Conservation (phyloP, 1,140 invertebrate genomes). For the Drosophila ananassae region DNA sequence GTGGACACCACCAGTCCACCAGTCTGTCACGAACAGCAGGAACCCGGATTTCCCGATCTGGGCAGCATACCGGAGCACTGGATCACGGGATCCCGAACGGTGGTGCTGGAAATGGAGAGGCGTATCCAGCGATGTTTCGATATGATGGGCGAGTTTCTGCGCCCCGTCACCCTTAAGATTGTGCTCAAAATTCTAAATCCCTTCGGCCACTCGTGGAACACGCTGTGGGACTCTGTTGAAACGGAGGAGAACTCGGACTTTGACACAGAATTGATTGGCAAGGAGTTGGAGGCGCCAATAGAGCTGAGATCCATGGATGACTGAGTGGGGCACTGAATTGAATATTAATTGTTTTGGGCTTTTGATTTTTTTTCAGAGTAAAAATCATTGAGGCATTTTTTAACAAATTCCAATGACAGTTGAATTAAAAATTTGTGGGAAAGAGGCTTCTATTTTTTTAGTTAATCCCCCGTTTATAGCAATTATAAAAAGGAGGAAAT, state of each 20-base stretch:
- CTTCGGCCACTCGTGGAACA: constrained; percentile 30
- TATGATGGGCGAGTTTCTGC: background rate
- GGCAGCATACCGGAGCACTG: background rate
- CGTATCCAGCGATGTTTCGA: background rate
- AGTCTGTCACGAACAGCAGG: background rate
- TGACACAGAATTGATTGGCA: background rate
- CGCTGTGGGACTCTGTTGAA: background rate
- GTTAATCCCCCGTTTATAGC: no score
- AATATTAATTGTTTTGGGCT: background rate
- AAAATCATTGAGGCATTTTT: background rate
- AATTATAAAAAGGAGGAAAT: background rate
- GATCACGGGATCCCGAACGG: background rate
- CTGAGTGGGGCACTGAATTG: background rate
- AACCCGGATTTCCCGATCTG: background rate
- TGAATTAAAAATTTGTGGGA: constrained; percentile 10
- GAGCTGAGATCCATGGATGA: background rate
- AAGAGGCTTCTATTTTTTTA: constrained; percentile 12
- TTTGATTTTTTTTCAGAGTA: background rate
- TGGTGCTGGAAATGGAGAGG: constrained; percentile 7
- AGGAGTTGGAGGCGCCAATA: background rate
- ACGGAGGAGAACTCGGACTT: background rate
- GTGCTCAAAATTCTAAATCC: constrained; percentile 21
- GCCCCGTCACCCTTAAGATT: constrained; percentile 1
- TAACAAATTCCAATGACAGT: constrained; percentile 24
- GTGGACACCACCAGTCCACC: constrained; percentile 5